Evolutionary conservation across 2,113 vertebrate genomes (phyloP), one percentile per base, ranked within the genome.

Genomic region (Sula dactylatra): DNA sequence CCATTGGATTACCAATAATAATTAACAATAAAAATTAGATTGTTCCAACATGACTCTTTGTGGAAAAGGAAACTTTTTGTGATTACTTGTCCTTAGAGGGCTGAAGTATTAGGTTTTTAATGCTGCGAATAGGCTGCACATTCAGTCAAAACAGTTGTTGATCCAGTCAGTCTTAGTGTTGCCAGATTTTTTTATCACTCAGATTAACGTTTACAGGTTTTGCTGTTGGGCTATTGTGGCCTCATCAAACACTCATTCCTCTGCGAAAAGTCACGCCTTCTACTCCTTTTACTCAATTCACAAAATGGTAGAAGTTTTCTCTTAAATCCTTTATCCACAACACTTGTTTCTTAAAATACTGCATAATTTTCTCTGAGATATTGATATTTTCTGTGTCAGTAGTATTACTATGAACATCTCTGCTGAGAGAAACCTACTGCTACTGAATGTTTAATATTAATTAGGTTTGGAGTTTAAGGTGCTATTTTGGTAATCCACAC

Each of bases 361-460:
- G 45, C 40, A 9, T 44, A 58, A 4, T 64, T 72, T 54, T 44
- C 22, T 31, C 54, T 65, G 26, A 18, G 52, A 64, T 59, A 32
- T 34, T 52, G 64, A 31, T 47, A 8, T 58, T 69, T 78, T 96
- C 64, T 73, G 21, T 17, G 88, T 71, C 58, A 44, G n/a, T 85
- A 80, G 22, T 52, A 31, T 26, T 76, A 24, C 61, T 94, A 42
- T 0, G 10, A 65, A 34, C 32, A 38, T 29, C 61, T 85, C 88
- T 94, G 69, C 86, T 83, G 72, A 78, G 86, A 93, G 87, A 82
- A 86, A 69, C 9, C 17, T 80, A 49, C 47, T 91, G 74, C 62
- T 96, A 71, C 54, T 61, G 69, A 72, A 59, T 91, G 61, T 94
- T 93, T 93, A 90, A 92, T 92, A 62, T 74, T 92, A 65, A 83